Evolutionary conservation across 2,797 vertebrate species (phyloP).

Genomic region (Chelonia mydas): DNA sequence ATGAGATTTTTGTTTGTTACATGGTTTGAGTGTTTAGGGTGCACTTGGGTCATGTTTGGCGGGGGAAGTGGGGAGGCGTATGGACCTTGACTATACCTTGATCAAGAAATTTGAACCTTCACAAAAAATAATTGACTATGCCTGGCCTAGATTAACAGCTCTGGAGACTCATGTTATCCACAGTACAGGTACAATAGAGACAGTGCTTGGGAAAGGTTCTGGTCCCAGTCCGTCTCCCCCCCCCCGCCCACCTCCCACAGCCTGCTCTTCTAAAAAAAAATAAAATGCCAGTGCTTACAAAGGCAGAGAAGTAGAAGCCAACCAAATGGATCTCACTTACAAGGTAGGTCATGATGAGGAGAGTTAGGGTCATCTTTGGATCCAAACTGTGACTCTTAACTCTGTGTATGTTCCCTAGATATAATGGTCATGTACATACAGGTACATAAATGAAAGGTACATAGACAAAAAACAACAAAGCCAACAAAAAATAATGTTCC

Average conservation of each 20-base stretch:
- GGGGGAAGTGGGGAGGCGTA: no score
- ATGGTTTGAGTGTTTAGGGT: not conserved
- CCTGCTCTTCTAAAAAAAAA: no score
- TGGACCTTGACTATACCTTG: no score
- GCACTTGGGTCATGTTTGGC: not conserved
- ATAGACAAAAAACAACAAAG: not conserved
- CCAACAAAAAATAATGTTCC: not conserved
- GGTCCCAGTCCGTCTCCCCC: no score
- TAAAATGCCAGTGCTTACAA: not conserved
- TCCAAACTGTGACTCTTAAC: not conserved
- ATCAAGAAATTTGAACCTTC: no score
- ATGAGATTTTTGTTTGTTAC: not conserved
- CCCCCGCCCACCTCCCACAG: no score
- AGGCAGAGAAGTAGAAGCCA: not conserved
- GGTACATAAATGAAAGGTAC: not conserved
- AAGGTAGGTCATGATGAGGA: not conserved
- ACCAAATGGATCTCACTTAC: not conserved
- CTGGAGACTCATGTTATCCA: no score
- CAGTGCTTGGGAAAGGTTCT: no score
- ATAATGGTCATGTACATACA: not conserved
- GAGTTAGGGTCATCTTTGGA: not conserved
- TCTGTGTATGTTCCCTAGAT: not conserved
- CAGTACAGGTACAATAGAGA: no score
- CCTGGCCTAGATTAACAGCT: no score
- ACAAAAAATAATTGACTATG: no score